Conservation (phyloP, 2,888 invertebrate genomes). For the Thelaira solivaga region DNA sequence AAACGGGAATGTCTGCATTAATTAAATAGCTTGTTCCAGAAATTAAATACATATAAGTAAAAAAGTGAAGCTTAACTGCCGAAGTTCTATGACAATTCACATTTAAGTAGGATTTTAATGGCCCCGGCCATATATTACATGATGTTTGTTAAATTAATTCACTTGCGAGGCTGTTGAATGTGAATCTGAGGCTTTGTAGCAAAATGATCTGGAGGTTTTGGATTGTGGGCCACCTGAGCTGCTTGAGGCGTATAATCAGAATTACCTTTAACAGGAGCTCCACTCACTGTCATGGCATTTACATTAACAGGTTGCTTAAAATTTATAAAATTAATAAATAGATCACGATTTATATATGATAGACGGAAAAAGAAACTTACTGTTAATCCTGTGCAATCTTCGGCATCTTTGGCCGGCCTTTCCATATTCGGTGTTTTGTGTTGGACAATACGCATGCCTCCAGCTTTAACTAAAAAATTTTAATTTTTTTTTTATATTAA, state of each 20-base stretch:
- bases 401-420: constrained; percentile 83
- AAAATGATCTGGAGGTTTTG: constrained; percentile 84
- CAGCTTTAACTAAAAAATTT: constrained; percentile 86
- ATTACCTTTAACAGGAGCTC: constrained; percentile 88
- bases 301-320: constrained; percentile 78
- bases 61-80: not conserved
- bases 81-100: not conserved
- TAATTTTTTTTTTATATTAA: not conserved
- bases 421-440: constrained; percentile 85
- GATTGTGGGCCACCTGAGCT: constrained; percentile 90
- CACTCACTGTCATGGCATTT: constrained; percentile 86
- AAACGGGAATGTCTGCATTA: constrained; percentile 37
- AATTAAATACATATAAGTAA: no score
- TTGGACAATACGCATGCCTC: constrained; percentile 94
- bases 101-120: not conserved
- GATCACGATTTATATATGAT: not conserved
- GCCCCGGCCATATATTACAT: not conserved
- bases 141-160: not conserved
- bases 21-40: not conserved
- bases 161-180: constrained; percentile 93
- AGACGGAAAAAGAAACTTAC: constrained; percentile 76
- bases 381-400: constrained; percentile 85
- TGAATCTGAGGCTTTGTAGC: constrained; percentile 82
- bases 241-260: constrained; percentile 93
- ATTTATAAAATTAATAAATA: not conserved